Conservation (phyloP, 2,113 vertebrate genomes). For the Illadopsis cleaveri region DNA sequence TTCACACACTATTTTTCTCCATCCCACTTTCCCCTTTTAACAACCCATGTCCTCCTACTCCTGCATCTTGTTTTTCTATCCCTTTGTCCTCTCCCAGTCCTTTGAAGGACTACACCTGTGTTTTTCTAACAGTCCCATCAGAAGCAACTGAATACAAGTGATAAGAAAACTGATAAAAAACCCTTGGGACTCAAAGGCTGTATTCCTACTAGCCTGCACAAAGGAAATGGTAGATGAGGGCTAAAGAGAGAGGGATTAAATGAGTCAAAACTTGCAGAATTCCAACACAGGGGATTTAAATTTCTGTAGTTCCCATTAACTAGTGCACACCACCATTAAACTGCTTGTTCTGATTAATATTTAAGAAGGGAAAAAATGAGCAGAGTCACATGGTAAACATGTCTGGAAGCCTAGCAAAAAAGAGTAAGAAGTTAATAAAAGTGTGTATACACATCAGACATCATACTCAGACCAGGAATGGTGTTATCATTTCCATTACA, state of each 20-base stretch:
- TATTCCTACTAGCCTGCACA: neutral
- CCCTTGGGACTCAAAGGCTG: neutral
- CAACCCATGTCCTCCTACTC: neutral
- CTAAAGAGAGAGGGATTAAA: neutral
- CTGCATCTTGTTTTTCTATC: neutral
- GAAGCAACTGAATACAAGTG: slow-evolving; percentile 7
- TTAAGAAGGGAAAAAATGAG: neutral
- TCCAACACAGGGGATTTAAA: neutral
- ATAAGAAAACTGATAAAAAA: slow-evolving; percentile 33
- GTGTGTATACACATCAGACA: rapidly evolving
- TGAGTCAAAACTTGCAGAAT: neutral
- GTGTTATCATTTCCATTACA: neutral
- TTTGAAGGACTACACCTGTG: neutral
- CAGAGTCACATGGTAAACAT: neutral
- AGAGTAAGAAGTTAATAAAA: neutral
- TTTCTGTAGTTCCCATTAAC: neutral
- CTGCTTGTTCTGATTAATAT: neutral
- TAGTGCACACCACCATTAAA: neutral
- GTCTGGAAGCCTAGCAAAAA: neutral
- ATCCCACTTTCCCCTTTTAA: neutral
- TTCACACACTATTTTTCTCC: neutral
- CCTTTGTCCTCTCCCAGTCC: neutral
- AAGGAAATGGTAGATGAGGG: neutral
- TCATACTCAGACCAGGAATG: neutral
- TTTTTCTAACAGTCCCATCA: neutral